Percentiles rank a stretch among this genome's conserved stretches.
These are phyloP conservation scores for Orgyia antiqua DNA, from an alignment of 2,888 invertebrate species.

Conservation along the genomic window DNA sequence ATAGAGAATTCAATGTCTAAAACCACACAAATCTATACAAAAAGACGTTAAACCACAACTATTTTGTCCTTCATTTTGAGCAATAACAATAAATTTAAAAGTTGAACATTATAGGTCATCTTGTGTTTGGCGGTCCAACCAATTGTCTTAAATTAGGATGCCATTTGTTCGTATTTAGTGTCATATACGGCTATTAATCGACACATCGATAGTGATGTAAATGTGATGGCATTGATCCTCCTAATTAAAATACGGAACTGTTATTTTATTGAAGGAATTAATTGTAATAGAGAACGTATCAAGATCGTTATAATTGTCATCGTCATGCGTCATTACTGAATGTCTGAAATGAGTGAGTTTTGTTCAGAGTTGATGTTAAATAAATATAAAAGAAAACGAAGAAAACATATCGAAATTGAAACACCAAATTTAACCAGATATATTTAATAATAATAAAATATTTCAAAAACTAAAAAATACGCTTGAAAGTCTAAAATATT, in stretches of 20 bases:
- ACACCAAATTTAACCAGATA: no score
- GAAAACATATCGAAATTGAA: no score
- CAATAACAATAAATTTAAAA: constrained; percentile 31
- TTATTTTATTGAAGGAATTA: constrained; percentile 24
- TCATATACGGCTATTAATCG: constrained; percentile 44
- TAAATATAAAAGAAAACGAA: no score
- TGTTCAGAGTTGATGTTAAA: no score
- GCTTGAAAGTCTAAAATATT: no score
- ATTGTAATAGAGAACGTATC: constrained; percentile 32
- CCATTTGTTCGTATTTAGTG: constrained; percentile 58
- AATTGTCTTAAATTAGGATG: constrained; percentile 65
- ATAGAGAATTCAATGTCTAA: no score
- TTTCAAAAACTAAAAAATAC: constrained; percentile 41
- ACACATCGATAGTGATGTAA: constrained; percentile 32
- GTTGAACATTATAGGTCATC: constrained; percentile 27
- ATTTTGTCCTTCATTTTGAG: constrained; percentile 8
- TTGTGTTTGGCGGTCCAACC: constrained; percentile 40
- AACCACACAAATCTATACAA: no score
- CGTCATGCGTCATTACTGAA: no score
- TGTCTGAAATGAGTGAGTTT: no score
- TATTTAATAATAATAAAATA: constrained; percentile 10
- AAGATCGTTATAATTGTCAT: constrained; percentile 24
- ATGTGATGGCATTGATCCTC: constrained; percentile 24
- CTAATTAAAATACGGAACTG: constrained; percentile 30
- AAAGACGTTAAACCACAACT: no score